phyloP scores from a whole-genome alignment of 2,888 invertebrate genomes.

The Oscheius sp. region DNA sequence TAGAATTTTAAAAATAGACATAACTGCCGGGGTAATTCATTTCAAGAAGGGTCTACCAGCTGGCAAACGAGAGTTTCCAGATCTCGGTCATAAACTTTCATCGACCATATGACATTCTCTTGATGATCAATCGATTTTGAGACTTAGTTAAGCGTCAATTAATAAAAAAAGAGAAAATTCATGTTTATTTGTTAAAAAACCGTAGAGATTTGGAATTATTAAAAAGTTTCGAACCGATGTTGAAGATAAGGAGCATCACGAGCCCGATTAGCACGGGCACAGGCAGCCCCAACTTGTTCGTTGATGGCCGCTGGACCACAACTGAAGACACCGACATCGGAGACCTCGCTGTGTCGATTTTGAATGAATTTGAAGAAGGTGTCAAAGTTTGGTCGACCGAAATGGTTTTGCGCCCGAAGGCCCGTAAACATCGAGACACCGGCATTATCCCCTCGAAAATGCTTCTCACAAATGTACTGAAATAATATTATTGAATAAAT shows the following conservation, averaged over 20 bases:
- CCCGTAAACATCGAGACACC: slow-evolving; percentile 79
- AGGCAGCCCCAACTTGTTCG: slow-evolving; percentile 94
- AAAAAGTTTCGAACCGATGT: slow-evolving; percentile 72
- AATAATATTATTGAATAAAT: slow-evolving; percentile 63
- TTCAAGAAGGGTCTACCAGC: too few species aligned
- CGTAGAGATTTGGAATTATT: slow-evolving; percentile 28
- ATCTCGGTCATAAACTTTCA: too few species aligned
- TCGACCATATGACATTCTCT: too few species aligned
- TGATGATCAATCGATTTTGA: too few species aligned
- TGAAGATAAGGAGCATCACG: slow-evolving; percentile 70
- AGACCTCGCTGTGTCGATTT: slow-evolving; percentile 92
- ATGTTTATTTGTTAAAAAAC: background rate
- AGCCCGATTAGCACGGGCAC: slow-evolving; percentile 91
- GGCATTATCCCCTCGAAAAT: slow-evolving; percentile 87
- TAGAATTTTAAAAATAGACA: too few species aligned
- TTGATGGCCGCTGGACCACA: slow-evolving; percentile 96
- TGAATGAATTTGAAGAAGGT: slow-evolving; percentile 95
- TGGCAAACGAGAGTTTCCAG: too few species aligned
- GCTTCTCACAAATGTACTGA: slow-evolving; percentile 97
- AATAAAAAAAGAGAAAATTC: background rate
- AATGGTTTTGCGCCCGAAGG: slow-evolving; percentile 87
- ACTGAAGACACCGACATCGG: slow-evolving; percentile 94
- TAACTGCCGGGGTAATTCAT: too few species aligned
- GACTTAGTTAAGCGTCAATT: too few species aligned
- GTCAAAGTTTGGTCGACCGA: slow-evolving; percentile 95